These are phyloP conservation scores for Cosmia pyralina DNA, from an alignment of 2,888 invertebrate species.

Conservation along the genomic window DNA sequence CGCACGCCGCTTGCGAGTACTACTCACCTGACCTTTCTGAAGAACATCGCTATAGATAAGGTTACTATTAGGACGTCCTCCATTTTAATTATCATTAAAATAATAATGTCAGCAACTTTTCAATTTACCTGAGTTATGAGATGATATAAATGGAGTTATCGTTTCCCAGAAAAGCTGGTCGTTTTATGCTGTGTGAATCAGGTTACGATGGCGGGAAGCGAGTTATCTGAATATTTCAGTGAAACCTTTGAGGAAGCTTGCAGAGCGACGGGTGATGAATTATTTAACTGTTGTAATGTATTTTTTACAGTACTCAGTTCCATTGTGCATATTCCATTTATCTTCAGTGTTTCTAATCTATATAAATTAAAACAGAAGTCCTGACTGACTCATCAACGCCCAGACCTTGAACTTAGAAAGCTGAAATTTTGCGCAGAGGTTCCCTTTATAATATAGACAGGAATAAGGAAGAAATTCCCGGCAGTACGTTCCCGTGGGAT, in stretches of 20 bases:
- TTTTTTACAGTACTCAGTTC: constrained; percentile 15
- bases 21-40: too few species aligned
- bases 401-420: too few species aligned
- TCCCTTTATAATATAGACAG: too few species aligned
- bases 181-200: constrained; percentile 20
- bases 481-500: too few species aligned
- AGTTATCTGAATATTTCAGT: constrained; percentile 50
- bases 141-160: background rate
- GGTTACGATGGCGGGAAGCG: constrained; percentile 15
- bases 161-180: constrained; percentile 13
- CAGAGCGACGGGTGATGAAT: constrained; percentile 23
- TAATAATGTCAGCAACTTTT: constrained; percentile 1
- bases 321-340: background rate
- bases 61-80: too few species aligned
- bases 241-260: constrained; percentile 18
- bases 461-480: too few species aligned
- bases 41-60: too few species aligned
- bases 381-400: too few species aligned
- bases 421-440: too few species aligned
- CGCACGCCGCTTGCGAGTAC: too few species aligned
- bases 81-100: too few species aligned
- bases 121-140: background rate
- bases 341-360: background rate
- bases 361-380: too few species aligned
- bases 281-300: constrained; percentile 27